Conservation (phyloP, 2,113 vertebrate genomes). For the Toxotes jaculatrix region DNA sequence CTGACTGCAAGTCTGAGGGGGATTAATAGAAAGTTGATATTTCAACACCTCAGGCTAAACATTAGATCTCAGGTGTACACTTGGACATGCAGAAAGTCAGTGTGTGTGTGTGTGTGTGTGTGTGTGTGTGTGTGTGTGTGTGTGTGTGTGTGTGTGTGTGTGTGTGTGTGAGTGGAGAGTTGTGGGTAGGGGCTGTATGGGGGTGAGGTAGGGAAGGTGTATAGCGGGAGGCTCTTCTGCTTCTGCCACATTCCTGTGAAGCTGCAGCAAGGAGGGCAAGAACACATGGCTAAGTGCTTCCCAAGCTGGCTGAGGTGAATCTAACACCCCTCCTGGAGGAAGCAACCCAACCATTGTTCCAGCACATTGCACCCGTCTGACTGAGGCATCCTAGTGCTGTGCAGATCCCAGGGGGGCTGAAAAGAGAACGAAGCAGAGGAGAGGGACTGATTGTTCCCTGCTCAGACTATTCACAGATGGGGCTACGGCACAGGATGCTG, state of each 20-base stretch:
- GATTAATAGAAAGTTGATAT: slow-evolving; percentile 75
- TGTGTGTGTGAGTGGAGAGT: slow-evolving; percentile 17
- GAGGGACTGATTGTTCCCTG: slow-evolving; percentile 80
- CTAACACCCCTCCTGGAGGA: slow-evolving; percentile 73
- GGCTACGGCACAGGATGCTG: slow-evolving; percentile 78
- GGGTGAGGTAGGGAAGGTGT: slow-evolving; percentile 27
- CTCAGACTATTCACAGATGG: slow-evolving; percentile 82
- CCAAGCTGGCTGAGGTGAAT: slow-evolving; percentile 76
- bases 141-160: slow-evolving; percentile 34
- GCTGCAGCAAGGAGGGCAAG: slow-evolving; percentile 56
- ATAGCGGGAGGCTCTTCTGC: slow-evolving; percentile 39
- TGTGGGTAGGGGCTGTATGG: slow-evolving; percentile 7
- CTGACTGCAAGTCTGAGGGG: slow-evolving; percentile 72
- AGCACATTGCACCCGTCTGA: slow-evolving; percentile 82
- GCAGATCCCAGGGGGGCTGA: slow-evolving; percentile 67
- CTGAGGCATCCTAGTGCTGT: slow-evolving; percentile 74
- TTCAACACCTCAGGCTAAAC: slow-evolving; percentile 74
- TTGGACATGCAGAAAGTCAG: slow-evolving; percentile 43
- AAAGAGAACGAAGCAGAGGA: slow-evolving; percentile 69
- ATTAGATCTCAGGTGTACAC: slow-evolving; percentile 64
- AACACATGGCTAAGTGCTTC: slow-evolving; percentile 75
- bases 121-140: slow-evolving; percentile 9
- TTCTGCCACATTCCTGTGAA: slow-evolving; percentile 69
- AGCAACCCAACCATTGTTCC: slow-evolving; percentile 80
- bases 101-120: slow-evolving; percentile 37